Evolutionary conservation across 2,797 vertebrate species (phyloP), one percentile per base, ranked within the genome.

Genomic region (Cetoscarus ocellatus): DNA sequence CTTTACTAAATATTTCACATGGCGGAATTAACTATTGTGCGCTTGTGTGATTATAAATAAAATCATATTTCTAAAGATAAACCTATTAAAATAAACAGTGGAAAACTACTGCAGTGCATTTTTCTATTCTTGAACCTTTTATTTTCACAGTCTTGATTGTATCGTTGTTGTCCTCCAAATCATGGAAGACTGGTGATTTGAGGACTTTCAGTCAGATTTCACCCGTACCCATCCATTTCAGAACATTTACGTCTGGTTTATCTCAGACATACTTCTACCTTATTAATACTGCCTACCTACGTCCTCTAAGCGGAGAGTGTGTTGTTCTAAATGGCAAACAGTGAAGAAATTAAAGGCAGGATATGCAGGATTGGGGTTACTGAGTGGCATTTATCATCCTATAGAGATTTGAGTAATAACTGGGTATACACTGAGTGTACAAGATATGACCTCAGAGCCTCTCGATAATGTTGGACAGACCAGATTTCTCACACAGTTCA

Each of bases 61-160:
- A 75, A 7, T n/a, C 1, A 18, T 44, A 11, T 18, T 56, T 64
- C 14, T 73, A 43, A 67, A 76, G 15, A 75, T 68, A 66, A 74
- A 77, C 5, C 73, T 17, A 45, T 15, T 60, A 64, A 49, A 43
- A 36, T 53, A 45, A 84, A 75, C 70, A 82, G 73, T 73, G 69
- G 10, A 70, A 3, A 75, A 61, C 77, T 80, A 80, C 61, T 39
- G 73, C 78, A 83, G 89, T 80, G 82, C 79, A 73, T 65, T 49
- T 44, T 43, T 55, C 73, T 47, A 47, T 71, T 60, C 39, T 62
- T 50, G 45, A 14, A 75, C 49, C 47, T 52, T 49, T 9, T 27
- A 63, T 72, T 70, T 77, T 74, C 61, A 82, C 61, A 75, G 66
- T 84, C 51, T 68, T 49, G 18, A 75, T 49, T 71, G 39, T 59